Evolutionary conservation across 1,140 invertebrate genomes (phyloP).

Genomic region (Achroia grisella): DNA sequence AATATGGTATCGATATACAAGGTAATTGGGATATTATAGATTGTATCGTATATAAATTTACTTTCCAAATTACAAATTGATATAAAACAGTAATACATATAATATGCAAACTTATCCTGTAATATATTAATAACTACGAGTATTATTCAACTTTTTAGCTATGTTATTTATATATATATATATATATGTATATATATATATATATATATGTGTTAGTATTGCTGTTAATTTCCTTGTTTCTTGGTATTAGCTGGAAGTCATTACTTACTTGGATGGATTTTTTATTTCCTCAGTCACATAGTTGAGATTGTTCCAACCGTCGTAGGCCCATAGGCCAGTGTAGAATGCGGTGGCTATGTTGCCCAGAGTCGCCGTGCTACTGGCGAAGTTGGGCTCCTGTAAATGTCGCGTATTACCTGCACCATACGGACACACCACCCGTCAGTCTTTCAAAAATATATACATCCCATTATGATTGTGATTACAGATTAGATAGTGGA

Average conservation of each 20-base stretch:
- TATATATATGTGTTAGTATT: too few relatives aligned
- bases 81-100: too few relatives aligned
- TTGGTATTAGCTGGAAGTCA: not conserved
- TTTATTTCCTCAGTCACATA: conserved; percentile 99
- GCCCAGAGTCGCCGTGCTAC: conserved; percentile 86
- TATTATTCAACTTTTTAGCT: too few relatives aligned
- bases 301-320: conserved; percentile 99
- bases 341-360: conserved; percentile 97
- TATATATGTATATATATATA: too few relatives aligned
- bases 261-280: conserved; percentile 92
- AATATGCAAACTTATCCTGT: too few relatives aligned
- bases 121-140: too few relatives aligned
- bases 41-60: too few relatives aligned
- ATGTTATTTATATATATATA: too few relatives aligned
- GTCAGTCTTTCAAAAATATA: conserved; percentile 55
- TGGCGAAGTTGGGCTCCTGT: conserved; percentile 83
- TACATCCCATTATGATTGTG: conserved; percentile 22
- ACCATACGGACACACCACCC: conserved; percentile 68
- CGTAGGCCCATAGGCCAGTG: conserved; percentile 98
- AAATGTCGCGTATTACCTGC: conserved; percentile 92
- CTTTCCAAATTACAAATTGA: too few relatives aligned
- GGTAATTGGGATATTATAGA: too few relatives aligned
- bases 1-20: too few relatives aligned
- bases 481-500: not conserved
- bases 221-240: too few relatives aligned